A percentile compares a stretch with the other conserved stretches of the same genome.
Evolutionary conservation across 1,140 invertebrate genomes (phyloP).

Genomic region (Papilio glaucus): DNA sequence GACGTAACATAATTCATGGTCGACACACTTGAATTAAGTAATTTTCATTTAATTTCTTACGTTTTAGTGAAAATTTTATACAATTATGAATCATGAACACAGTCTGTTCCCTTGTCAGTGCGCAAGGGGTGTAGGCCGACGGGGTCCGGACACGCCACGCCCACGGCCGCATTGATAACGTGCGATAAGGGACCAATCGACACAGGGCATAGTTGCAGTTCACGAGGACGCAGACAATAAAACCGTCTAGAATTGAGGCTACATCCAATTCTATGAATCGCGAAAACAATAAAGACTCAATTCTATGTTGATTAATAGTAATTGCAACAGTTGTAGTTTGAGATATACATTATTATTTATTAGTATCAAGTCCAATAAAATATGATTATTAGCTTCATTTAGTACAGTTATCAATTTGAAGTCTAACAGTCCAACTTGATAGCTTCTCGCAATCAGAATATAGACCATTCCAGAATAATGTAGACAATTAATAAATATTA

Average conservation of each 20-base stretch:
- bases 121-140: background rate
- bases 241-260: slow-evolving; percentile 20
- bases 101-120: slow-evolving; percentile 1
- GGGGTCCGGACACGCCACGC: slow-evolving; percentile 13
- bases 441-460: no score
- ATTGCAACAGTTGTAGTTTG: background rate
- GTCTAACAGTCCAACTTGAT: background rate
- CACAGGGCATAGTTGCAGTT: slow-evolving; percentile 19
- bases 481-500: no score
- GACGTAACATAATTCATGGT: no score
- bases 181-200: background rate
- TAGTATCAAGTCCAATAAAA: background rate
- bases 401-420: background rate
- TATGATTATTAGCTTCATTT: background rate
- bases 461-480: no score
- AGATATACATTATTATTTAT: slow-evolving; percentile 1
- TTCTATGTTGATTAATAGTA: slow-evolving; percentile 1
- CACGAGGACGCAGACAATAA: slow-evolving; percentile 13
- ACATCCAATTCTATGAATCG: background rate
- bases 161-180: slow-evolving; percentile 8
- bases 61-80: background rate
- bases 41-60: no score
- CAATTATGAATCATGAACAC: background rate
- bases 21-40: no score
- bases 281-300: background rate